Base-by-base conservation (phyloP, 1,140 invertebrate species). In the Bradysia coprophila region DNA sequence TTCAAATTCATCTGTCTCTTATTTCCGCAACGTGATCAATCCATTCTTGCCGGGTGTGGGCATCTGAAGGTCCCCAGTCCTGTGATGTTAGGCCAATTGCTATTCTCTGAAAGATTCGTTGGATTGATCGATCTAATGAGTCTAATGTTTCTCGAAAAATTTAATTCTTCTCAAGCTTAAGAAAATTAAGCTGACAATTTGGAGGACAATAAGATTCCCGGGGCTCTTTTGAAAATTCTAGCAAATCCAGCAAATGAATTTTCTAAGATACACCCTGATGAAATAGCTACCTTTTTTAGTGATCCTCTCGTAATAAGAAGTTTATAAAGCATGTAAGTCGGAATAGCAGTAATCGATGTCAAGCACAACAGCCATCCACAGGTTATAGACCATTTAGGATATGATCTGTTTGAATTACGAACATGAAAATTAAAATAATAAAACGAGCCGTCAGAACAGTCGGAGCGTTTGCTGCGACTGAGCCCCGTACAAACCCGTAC, bases 351-450 rank as follows among this genome's bases (percentile, higher is more conserved):
- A 43, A 79, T 64, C 3, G 76, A 78, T 4, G 64, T 52, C 2
- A 61, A 47, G 24, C 72, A 76, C 10, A 72, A 66, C 2, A 57
- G 43, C 76, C 77, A 81, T n/a, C 77, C 78, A 13, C 78, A 38
- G 1, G 41, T 46, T 13, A 71, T 55, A 1, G 72, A 70, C 77
- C 77, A 81, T 9, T 49, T 36, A 0, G 78, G 78, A 51, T 74
- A 79, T n/a, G n/a, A n/a, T n/a, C n/a, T n/a, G n/a, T n/a, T n/a
- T n/a, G n/a, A n/a, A n/a, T n/a, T n/a, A n/a, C n/a, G n/a, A n/a
- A n/a, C n/a, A n/a, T n/a, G n/a, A n/a, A n/a, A n/a, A n/a, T n/a
- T n/a, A n/a, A n/a, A n/a, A n/a, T n/a, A n/a, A n/a, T n/a, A n/a
- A n/a, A n/a, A n/a, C n/a, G n/a, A n/a, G n/a, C n/a, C n/a, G n/a